phyloP scores from a whole-genome alignment of 64 coral and sea anemone genomes.

The Montipora foliosa region DNA sequence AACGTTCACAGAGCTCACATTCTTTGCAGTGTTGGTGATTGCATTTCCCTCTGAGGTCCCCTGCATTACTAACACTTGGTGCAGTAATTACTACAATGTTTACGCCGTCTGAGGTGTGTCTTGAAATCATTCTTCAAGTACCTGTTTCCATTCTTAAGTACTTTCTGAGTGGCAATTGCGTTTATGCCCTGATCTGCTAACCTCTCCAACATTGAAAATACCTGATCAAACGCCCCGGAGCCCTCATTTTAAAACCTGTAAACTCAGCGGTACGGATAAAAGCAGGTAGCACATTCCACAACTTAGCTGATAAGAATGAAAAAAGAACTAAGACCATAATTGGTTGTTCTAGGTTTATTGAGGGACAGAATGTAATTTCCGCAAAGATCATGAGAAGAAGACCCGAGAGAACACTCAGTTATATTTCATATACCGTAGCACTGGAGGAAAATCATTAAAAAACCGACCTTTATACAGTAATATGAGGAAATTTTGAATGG shows the following conservation, averaged over 20 bases:
- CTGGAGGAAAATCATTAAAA: too few relatives aligned
- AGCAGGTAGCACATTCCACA: too few relatives aligned
- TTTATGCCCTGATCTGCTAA: neutral
- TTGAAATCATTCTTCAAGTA: neutral
- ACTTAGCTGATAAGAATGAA: too few relatives aligned
- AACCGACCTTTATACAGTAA: too few relatives aligned
- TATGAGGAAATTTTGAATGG: too few relatives aligned
- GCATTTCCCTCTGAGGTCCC: neutral
- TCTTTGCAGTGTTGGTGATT: neutral
- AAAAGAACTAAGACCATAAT: too few relatives aligned
- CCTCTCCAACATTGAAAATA: neutral
- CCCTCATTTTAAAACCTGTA: conserved; percentile 6
- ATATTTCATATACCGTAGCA: too few relatives aligned
- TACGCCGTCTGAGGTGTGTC: neutral
- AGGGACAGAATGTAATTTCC: too few relatives aligned
- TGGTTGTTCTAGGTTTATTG: too few relatives aligned
- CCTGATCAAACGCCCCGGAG: conserved; percentile 46
- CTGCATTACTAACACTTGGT: neutral
- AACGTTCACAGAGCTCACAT: neutral
- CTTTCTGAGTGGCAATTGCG: neutral
- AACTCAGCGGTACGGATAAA: neutral
- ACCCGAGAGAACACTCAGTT: too few relatives aligned
- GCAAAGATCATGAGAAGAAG: too few relatives aligned
- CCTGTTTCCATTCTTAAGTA: neutral
- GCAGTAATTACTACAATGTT: neutral